phyloP scores from a whole-genome alignment of 2,888 invertebrate genomes.

The Ethmia dodecea region DNA sequence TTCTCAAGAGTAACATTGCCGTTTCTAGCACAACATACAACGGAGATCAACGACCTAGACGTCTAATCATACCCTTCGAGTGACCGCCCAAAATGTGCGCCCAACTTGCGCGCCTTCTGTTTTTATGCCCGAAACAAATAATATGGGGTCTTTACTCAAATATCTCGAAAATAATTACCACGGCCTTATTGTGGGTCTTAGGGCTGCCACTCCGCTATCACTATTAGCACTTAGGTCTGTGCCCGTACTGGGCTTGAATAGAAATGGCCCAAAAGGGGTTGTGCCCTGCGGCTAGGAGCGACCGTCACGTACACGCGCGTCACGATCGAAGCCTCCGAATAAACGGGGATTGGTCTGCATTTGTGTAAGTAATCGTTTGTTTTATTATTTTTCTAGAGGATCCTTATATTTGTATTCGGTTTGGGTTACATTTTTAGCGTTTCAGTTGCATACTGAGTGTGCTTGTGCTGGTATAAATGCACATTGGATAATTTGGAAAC shows the following conservation, averaged over 20 bases:
- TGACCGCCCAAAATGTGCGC: too few species aligned
- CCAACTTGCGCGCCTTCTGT: too few species aligned
- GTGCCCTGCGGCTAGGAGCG: constrained; percentile 13
- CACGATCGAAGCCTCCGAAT: constrained; percentile 42
- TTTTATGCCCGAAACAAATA: not conserved
- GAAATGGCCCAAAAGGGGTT: constrained; percentile 50
- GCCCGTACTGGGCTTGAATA: constrained; percentile 47
- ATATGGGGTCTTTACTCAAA: not conserved
- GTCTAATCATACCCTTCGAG: too few species aligned
- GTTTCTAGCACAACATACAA: too few species aligned
- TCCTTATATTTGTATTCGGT: constrained; percentile 25
- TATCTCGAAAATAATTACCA: constrained; percentile 30
- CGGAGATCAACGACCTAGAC: too few species aligned
- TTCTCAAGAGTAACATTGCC: too few species aligned
- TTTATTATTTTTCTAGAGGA: constrained; percentile 39
- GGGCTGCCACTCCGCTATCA: constrained; percentile 44
- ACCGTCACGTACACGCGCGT: constrained; percentile 40
- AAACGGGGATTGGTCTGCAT: constrained; percentile 41
- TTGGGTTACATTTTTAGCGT: too few species aligned
- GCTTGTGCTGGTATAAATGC: too few species aligned
- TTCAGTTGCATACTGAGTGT: too few species aligned
- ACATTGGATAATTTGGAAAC: too few species aligned
- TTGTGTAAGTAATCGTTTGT: constrained; percentile 48
- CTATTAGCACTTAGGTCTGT: constrained; percentile 56
- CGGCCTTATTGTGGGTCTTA: constrained; percentile 31